Base-by-base conservation (phyloP, 2,797 vertebrate species). In the Babyrousa celebensis region DNA sequence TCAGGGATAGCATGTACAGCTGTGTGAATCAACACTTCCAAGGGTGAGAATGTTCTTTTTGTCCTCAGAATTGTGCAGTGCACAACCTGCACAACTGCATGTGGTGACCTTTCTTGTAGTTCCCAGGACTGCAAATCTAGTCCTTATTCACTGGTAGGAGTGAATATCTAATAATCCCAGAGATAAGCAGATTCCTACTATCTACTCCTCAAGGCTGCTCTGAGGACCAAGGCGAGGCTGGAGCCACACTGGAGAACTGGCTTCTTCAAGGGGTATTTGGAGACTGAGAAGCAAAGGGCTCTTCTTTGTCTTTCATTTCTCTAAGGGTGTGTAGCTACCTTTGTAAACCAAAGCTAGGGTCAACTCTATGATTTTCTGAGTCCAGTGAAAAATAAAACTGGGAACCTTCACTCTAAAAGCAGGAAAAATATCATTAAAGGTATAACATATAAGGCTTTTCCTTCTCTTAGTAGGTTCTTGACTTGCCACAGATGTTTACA, bases 131-230 rank as follows among this genome's bases (percentile, higher is more conserved):
- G 21, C 10, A 36, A 7, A 12, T 60, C n/a, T n/a, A 14, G 17
- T 36, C 3, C 3, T 6, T 60, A 12, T 6, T 71, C 10, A 23
- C 56, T 15, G 43, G 17, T 8, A 77, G 16, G 18, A 62, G 36
- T 62, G 40, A 71, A 27, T 18, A n/a, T 11, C 40, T 63, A 36
- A 40, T 20, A 12, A 43, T 71, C 17, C 25, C 40, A 17, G 11
- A 12, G 11, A 32, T 2, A 25, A 15, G 25, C 3, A 6, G 9
- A 1, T 56, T 36, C 9, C 43, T 12, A 9, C n/a, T 15, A 1
- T 70, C 5, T 12, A 12, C 7, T 40, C 9, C 48, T 72, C 20
- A 29, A 68, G 23, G 60, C 2, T 63, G 25, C 54, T 62, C 25
- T 40, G 3, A 14, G 15, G 7, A 43, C 5, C 12, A 32, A 27